Base-by-base conservation (phyloP, 2,888 invertebrate genomes). In the Oscheius sp. region DNA sequence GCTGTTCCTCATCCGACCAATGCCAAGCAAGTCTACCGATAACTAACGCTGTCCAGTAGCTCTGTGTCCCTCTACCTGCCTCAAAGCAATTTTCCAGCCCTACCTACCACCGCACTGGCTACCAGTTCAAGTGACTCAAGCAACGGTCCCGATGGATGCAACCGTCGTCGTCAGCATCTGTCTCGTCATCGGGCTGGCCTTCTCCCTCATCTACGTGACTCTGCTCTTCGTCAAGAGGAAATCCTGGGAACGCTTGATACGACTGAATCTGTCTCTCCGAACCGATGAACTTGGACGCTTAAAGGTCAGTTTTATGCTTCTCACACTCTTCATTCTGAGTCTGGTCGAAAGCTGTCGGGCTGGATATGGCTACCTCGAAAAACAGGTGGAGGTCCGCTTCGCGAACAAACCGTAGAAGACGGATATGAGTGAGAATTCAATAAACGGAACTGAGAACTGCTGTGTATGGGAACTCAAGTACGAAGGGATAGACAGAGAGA, bases 81-180 rank as follows among this genome's bases (percentile, higher is more conserved):
- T 42, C 21, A 21, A 21, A 21, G 21, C 21, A 21, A 21, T 21
- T 21, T 21, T 21, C 21, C 42, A 42, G 42, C n/a, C 59, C 11
- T 10, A 11, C 35, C 3, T 86, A 86, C 63, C 77, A 81, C 21
- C 78, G 77, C 29, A 80, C 78, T 60, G 83, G 85, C 47, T 74
- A 66, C 2, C 70, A 53, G 33, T 82, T 81, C 74, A 81, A 79
- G 50, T 77, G 79, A 35, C 21, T 85, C n/a, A 57, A 63, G 10
- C 62, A 83, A 55, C 85, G 86, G 86, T 70, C 74, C 37, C 77
- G 48, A n/a, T 11, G 60, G 42, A 29, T 50, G 21, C 7, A 57
- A n/a, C 7, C 47, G 37, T 7, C 48, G 13, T n/a, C 21, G 48
- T n/a, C 29, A n/a, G 21, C 1, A 7, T 42, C 42, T 42, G 3